phyloP scores from a whole-genome alignment of 2,888 invertebrate genomes.

The Ditula angustiorana region DNA sequence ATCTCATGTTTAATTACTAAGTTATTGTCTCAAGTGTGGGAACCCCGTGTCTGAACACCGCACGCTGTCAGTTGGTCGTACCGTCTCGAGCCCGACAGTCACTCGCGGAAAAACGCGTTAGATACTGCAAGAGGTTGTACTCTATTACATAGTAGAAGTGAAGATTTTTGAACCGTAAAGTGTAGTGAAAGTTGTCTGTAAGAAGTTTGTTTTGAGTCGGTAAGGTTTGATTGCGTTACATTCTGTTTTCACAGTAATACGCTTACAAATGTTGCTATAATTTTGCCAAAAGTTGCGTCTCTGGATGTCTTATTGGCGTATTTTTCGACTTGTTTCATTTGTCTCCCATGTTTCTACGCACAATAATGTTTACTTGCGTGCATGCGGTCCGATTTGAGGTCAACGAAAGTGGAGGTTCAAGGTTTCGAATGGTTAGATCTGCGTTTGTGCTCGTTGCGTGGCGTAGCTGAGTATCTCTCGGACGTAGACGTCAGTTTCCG shows the following conservation, averaged over 20 bases:
- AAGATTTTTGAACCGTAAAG: conserved; percentile 4
- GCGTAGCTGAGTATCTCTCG: not conserved
- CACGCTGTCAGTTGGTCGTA: conserved; percentile 17
- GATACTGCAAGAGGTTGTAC: not conserved
- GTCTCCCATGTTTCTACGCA: not conserved
- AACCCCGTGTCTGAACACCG: conserved; percentile 14
- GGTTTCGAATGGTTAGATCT: not conserved
- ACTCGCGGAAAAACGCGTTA: not conserved
- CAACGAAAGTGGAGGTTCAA: conserved; percentile 19
- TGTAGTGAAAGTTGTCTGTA: conserved; percentile 30
- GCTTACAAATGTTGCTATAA: not conserved
- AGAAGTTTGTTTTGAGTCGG: conserved; percentile 27
- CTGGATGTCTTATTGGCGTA: not conserved
- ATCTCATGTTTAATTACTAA: conserved; percentile 30
- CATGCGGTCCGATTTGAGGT: conserved; percentile 10
- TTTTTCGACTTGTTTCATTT: not conserved
- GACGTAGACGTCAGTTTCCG: not conserved
- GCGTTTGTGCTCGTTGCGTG: not conserved
- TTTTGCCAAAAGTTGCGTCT: not conserved
- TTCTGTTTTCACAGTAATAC: not conserved
- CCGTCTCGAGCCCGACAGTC: not conserved
- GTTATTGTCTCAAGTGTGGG: conserved; percentile 35
- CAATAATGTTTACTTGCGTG: not conserved
- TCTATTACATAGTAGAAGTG: not conserved
- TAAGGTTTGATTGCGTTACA: conserved; percentile 5